phyloP scores from a whole-genome alignment of 2,113 vertebrate species.

The Vidua chalybeata region DNA sequence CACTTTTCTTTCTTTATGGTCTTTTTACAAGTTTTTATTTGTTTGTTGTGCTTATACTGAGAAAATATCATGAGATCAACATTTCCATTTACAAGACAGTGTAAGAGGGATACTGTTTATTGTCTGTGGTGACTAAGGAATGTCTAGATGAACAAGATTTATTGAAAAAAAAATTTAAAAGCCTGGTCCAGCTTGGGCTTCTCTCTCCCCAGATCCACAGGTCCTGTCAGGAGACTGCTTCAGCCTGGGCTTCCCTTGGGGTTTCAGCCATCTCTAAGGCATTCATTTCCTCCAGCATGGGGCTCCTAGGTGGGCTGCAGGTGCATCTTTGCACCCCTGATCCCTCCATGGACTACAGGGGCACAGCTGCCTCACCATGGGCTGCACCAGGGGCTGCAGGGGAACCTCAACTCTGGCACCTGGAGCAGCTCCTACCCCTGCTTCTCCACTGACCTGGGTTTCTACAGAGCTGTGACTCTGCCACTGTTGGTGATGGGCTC shows the following conservation, averaged over 20 bases:
- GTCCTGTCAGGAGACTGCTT: not conserved
- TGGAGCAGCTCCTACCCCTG: not conserved
- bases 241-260: not conserved
- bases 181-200: rapidly evolving
- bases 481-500: not conserved
- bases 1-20: not conserved
- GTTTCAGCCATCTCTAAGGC: not conserved
- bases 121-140: not conserved
- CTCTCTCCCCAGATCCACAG: not conserved
- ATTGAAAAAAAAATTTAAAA: not conserved
- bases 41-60: not conserved
- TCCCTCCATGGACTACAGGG: not conserved
- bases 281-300: not conserved
- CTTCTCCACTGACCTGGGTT: too few relatives aligned
- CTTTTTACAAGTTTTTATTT: not conserved
- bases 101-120: not conserved
- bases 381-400: not conserved
- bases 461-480: not conserved
- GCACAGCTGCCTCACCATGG: not conserved
- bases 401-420: not conserved
- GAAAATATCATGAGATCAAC: not conserved
- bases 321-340: not conserved
- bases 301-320: not conserved
- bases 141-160: not conserved
- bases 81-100: not conserved